These are phyloP conservation scores for Bettongia penicillata DNA, from an alignment of 2,113 vertebrate genomes.

Conservation along the genomic window DNA sequence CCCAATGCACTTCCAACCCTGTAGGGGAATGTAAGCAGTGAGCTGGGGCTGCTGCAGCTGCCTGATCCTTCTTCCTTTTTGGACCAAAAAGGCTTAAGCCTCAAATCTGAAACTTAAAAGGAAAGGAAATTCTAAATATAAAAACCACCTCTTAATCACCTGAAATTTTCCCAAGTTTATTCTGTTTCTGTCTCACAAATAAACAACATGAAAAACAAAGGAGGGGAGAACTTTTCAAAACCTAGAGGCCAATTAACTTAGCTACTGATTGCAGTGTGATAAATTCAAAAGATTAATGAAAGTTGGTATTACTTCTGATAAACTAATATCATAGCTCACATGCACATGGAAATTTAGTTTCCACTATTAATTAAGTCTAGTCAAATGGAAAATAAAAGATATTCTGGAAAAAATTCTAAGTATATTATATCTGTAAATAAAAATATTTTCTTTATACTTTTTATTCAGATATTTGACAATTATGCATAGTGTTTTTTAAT, in stretches of 20 bases:
- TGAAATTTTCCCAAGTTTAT: conserved; percentile 9
- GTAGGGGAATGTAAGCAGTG: conserved; percentile 7
- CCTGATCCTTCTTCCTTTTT: conserved; percentile 39
- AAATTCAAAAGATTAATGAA: conserved; percentile 36
- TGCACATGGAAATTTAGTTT: background rate
- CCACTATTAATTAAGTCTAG: background rate
- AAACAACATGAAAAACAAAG: background rate
- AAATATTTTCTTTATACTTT: conserved; percentile 5
- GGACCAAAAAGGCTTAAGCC: conserved; percentile 33
- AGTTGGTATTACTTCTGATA: background rate
- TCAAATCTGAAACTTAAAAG: conserved; percentile 42
- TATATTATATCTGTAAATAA: background rate
- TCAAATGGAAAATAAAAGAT: conserved; percentile 25
- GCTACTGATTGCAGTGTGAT: background rate
- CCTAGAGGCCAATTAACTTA: conserved; percentile 1
- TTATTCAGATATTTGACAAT: conserved; percentile 8
- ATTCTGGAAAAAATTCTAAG: conserved; percentile 27
- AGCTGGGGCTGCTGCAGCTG: conserved; percentile 29
- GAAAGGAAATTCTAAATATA: conserved; percentile 48
- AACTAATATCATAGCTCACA: background rate
- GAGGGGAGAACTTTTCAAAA: background rate
- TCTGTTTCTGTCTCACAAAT: background rate
- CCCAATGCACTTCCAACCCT: background rate
- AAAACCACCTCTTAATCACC: conserved; percentile 29
- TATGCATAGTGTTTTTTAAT: background rate